Evolutionary conservation across 2,888 invertebrate genomes (phyloP).

Genomic region (Chironomus tentans): DNA sequence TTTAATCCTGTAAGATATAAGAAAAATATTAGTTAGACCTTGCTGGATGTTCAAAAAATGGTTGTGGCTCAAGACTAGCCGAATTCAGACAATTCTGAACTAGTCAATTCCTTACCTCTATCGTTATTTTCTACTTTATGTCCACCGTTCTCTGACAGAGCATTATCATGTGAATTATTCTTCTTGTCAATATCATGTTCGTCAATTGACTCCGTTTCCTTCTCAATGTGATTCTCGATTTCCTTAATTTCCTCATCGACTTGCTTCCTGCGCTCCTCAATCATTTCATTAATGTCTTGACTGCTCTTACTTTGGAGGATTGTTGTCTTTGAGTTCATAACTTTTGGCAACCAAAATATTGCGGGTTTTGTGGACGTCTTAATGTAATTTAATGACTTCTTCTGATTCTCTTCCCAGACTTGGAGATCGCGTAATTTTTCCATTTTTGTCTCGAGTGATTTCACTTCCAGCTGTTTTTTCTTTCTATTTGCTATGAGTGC

Average conservation of each 20-base stretch:
- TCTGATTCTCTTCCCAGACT: constrained; percentile 74
- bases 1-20: not conserved
- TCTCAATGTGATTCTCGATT: not conserved
- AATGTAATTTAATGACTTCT: constrained; percentile 70
- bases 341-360: constrained; percentile 80
- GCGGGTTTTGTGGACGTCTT: constrained; percentile 78
- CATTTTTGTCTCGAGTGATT: constrained; percentile 83
- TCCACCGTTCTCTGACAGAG: not conserved
- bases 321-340: constrained; percentile 58
- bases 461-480: constrained; percentile 79
- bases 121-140: not conserved
- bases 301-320: constrained; percentile 57
- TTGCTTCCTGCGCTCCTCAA: constrained; percentile 53
- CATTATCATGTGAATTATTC: not conserved
- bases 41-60: not conserved
- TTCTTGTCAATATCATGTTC: not conserved
- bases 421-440: constrained; percentile 79
- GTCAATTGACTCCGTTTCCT: not conserved
- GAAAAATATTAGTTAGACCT: not conserved
- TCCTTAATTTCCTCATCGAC: constrained; percentile 48
- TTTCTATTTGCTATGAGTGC: constrained; percentile 77
- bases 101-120: not conserved
- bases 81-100: too few species aligned
- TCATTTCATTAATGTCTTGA: constrained; percentile 53
- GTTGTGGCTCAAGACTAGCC: too few species aligned